Evolutionary conservation across 92 coral and sea anemone genomes (phyloP), one percentile per base, ranked within the genome.

Genomic region (Desmophyllum pertusum): DNA sequence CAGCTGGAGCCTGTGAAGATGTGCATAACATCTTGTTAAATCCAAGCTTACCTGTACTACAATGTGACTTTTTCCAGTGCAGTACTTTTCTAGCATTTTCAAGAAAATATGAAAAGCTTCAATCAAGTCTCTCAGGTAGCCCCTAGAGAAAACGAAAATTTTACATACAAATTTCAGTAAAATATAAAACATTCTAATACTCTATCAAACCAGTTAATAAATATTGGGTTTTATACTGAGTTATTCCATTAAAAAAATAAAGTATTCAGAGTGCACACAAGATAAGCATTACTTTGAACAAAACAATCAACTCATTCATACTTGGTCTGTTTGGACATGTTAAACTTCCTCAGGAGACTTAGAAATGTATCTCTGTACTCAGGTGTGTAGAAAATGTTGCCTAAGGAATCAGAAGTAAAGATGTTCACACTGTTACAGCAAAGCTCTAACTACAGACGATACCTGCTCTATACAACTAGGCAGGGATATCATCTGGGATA

Each of bases 41-140:
- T 10, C 13, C 33, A 25, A 6, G 17, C 74, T 33, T 87, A 96
- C 99, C 95, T 96, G 95, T 13, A 96, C 97, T 41, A 96, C 78
- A 13, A 96, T 70, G 77, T 94, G 98, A 38, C 75, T 71, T 74
- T 92, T 96, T 18, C 93, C 95, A 48, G 91, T 65, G 61, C 98
- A 94, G 87, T 90, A 95, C 39, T 77, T 83, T 65, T 96, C 98
- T 7, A 96, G 91, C 93, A 96, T 84, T 87, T 96, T 96, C 43
- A 96, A 87, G 78, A 94, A 96, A 69, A 94, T 84, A 77, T 94
- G 98, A 71, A 96, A 96, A 11, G 99, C 93, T 86, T 94, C 99
- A 17, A 94, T 88, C 75, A 96, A 81, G 79, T 96, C 98, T 70
- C 94, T 81, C 36, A 96, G 81, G 81, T 92, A 96, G 65, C 97